Evolutionary conservation across 2,113 vertebrate genomes (phyloP), one percentile per base, ranked within the genome.

Genomic region (Puffinus mauretanicus): DNA sequence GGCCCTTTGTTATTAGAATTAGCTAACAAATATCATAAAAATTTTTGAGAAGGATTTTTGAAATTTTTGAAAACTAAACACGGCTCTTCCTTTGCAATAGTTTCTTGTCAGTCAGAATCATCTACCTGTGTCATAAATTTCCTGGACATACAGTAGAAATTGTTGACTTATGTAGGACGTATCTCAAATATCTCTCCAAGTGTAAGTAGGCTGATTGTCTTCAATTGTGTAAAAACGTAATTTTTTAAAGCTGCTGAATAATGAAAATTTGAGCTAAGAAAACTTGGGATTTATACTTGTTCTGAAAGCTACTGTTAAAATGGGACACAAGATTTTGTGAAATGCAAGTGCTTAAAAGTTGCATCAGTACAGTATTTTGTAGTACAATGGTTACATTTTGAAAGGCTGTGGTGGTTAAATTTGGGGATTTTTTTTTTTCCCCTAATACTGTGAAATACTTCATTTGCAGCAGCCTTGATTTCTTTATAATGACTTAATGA

Each of bases 261-360:
- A 79, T 38, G 46, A 78, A 92, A 21, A 51, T 78, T 29, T 69
- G 19, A 82, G 30, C 14, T 36, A 38, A 42, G 32, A 83, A 77
- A 77, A 62, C 42, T 40, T 77, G 14, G 16, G 70, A 1, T 65
- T 77, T 83, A 8, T 66, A 21, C 11, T 71, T 70, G 13, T 72
- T 69, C 21, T 77, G 54, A 38, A 73, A 30, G 81, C 27, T 75
- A 38, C 47, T 44, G 7, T 49, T 88, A 61, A 87, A 90, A 80
- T 34, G 16, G 8, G 36, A 71, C 83, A 29, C 13, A 60, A 94
- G 62, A 49, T 92, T 77, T 90, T 85, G 66, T 80, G 70, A 96
- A 95, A 87, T 88, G 60, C 1, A 40, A 77, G 38, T 94, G 49
- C 88, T 94, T 97, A 61, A 58, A 85, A 83, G 76, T 92, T 93